phyloP scores from a whole-genome alignment of 2,113 vertebrate species.

The Cheilinus undulatus region DNA sequence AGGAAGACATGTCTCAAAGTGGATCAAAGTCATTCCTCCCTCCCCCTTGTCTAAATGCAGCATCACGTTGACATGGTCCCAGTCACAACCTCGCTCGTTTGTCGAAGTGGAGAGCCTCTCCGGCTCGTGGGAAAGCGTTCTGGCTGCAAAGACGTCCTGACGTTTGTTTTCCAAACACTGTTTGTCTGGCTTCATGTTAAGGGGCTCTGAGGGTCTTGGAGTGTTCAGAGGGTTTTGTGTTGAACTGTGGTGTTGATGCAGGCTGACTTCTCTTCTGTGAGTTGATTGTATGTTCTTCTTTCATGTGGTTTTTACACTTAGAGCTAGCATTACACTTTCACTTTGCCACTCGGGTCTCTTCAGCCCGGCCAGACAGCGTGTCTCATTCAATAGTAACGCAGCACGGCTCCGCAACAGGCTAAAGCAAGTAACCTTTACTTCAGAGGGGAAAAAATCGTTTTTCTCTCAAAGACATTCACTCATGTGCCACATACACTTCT shows the following conservation, averaged over 20 bases:
- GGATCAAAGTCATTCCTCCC: slow-evolving; percentile 69
- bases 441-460: slow-evolving; percentile 46
- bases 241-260: slow-evolving; percentile 24
- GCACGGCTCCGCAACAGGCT: slow-evolving; percentile 50
- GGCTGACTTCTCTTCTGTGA: slow-evolving; percentile 39
- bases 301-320: slow-evolving; percentile 57
- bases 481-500: slow-evolving; percentile 25
- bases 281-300: slow-evolving; percentile 25
- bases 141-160: slow-evolving; percentile 49
- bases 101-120: slow-evolving; percentile 51
- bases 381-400: slow-evolving; percentile 51
- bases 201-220: slow-evolving; percentile 22
- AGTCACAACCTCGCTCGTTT: slow-evolving; percentile 56
- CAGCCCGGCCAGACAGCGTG: slow-evolving; percentile 12
- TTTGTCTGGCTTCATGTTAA: slow-evolving; percentile 53
- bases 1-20: slow-evolving; percentile 68
- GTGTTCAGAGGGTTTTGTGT: slow-evolving; percentile 18
- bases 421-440: slow-evolving; percentile 66
- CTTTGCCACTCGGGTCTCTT: slow-evolving; percentile 34
- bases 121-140: slow-evolving; percentile 60
- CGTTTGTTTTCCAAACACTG: slow-evolving; percentile 67
- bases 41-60: slow-evolving; percentile 51
- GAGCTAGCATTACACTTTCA: slow-evolving; percentile 51
- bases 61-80: slow-evolving; percentile 66
- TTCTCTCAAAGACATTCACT: slow-evolving; percentile 43